Base-by-base conservation (phyloP, 37 sponge, comb jelly and placozoan species). In the Halisarca cf. caerulea region DNA sequence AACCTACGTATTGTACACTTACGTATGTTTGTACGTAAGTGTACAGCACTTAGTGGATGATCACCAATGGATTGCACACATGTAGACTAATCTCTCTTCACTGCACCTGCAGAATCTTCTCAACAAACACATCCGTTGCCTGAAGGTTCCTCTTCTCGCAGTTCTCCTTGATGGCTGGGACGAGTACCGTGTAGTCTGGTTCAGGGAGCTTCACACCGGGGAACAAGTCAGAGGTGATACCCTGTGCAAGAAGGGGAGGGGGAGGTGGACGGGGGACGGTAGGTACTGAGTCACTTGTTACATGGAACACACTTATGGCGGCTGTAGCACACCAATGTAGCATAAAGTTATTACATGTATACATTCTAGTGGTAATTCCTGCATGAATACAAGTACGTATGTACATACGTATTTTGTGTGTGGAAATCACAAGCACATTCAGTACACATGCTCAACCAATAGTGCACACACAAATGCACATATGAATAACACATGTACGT, bases 211-310 rank as follows among this genome's bases (percentile, higher is more conserved):
- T 82, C 15, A 99, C 92, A 2, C 99, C 99, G 41, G 99, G 97
- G 58, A 99, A 96, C 59, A 99, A 87, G 89, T 97, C 99, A 34
- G 97, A 93, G 30, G 97, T 95, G 66, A 99, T 96, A 75, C 97
- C 99, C 83, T 88, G 71, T 20, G 41, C 2, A 43, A 35, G 30
- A 5, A 87, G 17, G 33, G 11, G 51, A 47, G 6, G 11, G 51
- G 51, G 6, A 47, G 6, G 51, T 47, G 9, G 11, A 11, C 11
- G 51, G 51, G 51, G 6, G 51, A n/a, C n/a, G 6, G 51, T 47
- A 47, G 6, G 51, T 47, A 11, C n/a, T n/a, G n/a, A n/a, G n/a
- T n/a, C n/a, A n/a, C n/a, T n/a, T n/a, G n/a, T n/a, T n/a, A n/a
- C n/a, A n/a, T n/a, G n/a, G n/a, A n/a, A n/a, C n/a, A n/a, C n/a